Base-by-base conservation (phyloP, 2,797 vertebrate species). In the Cichlasoma orientale region DNA sequence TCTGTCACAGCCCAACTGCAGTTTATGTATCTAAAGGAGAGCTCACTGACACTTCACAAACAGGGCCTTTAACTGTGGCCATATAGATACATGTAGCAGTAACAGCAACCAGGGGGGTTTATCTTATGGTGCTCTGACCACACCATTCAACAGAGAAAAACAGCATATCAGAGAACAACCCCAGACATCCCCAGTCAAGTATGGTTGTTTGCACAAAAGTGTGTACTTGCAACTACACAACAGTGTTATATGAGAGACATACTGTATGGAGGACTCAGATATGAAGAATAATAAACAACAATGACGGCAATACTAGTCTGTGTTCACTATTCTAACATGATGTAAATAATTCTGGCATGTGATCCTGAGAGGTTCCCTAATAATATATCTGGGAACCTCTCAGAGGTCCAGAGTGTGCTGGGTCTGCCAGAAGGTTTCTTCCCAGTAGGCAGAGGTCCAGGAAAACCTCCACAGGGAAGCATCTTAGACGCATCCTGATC, bases 81-180 rank as follows among this genome's bases (percentile, higher is more conserved):
- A 88, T 89, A 92, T 91, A 93, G 84, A 84, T 75, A 75, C 86
- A 84, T 71, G 82, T 70, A 27, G 83, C 11, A 56, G 80, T 73
- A 88, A 90, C 75, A 80, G 77, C 87, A 85, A 82, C 84, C 84
- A 38, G 10, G 8, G 82, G 83, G 85, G 80, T 70, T 89, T 86
- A 88, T 86, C 82, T 76, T 72, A 75, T 82, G 84, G 79, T 89
- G 80, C 75, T 88, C 72, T 85, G 86, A 85, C 84, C 77, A 79
- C 4, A 31, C 33, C 56, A 74, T 87, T 88, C 89, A 85, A 76
- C 55, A 27, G 21, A 13, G 70, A 58, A 38, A 70, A 54, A 73
- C 38, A 59, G 41, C 19, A 68, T 52, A 36, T 41, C 31, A 53
- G 21, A 56, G 19, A 14, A 14, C 29, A 72, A 50, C 41, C 5